Percentiles rank a stretch among this genome's conserved stretches.
These are phyloP conservation scores for Tigriopus japonicus DNA, from an alignment of 1,140 invertebrate species.

Conservation along the genomic window DNA sequence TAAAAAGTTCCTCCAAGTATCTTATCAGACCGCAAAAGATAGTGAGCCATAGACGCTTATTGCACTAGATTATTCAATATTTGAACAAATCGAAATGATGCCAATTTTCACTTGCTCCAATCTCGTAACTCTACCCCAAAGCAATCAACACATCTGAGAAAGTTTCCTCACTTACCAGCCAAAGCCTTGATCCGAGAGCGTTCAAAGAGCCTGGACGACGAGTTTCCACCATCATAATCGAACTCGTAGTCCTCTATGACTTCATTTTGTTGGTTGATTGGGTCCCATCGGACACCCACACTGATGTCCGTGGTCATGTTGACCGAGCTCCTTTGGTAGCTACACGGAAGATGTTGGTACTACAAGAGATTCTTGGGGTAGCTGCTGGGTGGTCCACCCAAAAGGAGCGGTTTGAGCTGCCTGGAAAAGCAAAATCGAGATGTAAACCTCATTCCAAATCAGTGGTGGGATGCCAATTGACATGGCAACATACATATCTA, in stretches of 20 bases:
- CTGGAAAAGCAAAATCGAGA: no score
- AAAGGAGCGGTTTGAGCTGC: no score
- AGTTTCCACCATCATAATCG: conserved; percentile 97
- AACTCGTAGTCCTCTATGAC: conserved; percentile 68
- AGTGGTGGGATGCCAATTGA: no score
- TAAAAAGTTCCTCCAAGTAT: neutral
- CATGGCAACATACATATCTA: no score
- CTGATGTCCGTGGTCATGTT: conserved; percentile 92
- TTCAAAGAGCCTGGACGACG: conserved; percentile 94
- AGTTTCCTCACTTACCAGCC: conserved; percentile 47
- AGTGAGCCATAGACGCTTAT: no score
- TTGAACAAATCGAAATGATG: neutral
- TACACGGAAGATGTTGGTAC: no score
- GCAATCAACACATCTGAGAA: no score
- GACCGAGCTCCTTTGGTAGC: neutral
- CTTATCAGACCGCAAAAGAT: neutral
- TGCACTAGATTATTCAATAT: no score
- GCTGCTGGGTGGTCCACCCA: no score
- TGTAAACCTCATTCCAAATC: no score
- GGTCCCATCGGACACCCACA: conserved; percentile 73
- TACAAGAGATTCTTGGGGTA: no score
- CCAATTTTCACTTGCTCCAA: neutral
- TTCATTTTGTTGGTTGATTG: conserved; percentile 51
- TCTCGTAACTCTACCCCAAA: no score
- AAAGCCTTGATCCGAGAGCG: conserved; percentile 93